Percentiles rank a stretch among this genome's conserved stretches.
Conservation (phyloP, 2,113 vertebrate species). For the Oreotrochilus melanogaster region DNA sequence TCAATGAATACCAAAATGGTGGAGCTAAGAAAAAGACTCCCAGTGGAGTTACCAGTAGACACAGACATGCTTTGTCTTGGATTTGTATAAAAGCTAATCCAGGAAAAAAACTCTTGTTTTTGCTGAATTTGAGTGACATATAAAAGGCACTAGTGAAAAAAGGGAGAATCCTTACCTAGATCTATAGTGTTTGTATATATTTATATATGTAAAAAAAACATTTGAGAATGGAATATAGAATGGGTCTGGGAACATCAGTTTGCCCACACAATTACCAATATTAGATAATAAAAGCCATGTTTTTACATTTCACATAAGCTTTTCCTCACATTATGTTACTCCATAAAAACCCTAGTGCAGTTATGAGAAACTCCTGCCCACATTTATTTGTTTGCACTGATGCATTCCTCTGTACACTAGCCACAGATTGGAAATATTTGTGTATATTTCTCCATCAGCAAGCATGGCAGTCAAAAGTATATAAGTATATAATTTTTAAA, state of each 20-base stretch:
- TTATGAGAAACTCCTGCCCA: neutral
- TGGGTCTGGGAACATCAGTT: neutral
- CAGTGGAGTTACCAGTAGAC: neutral
- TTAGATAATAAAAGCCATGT: neutral
- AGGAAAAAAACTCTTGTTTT: neutral
- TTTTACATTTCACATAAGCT: neutral
- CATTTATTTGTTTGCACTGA: neutral
- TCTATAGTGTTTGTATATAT: neutral
- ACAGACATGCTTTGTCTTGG: neutral
- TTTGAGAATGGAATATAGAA: neutral
- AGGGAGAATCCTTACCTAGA: neutral
- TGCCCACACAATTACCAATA: neutral
- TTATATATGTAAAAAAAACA: neutral
- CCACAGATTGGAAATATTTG: neutral
- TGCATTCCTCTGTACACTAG: neutral
- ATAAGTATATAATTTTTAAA: neutral
- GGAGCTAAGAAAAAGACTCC: neutral
- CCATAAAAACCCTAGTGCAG: neutral
- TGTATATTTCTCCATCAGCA: neutral
- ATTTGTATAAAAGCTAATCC: neutral
- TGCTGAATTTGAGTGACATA: neutral
- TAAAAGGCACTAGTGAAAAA: neutral
- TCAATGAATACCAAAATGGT: neutral
- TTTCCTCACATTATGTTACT: neutral
- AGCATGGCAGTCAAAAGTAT: neutral